Evolutionary conservation across 53 echinoderm and acorn worm genomes (phyloP), one percentile per base, ranked within the genome.

Genomic region (Pentamera pediparva): DNA sequence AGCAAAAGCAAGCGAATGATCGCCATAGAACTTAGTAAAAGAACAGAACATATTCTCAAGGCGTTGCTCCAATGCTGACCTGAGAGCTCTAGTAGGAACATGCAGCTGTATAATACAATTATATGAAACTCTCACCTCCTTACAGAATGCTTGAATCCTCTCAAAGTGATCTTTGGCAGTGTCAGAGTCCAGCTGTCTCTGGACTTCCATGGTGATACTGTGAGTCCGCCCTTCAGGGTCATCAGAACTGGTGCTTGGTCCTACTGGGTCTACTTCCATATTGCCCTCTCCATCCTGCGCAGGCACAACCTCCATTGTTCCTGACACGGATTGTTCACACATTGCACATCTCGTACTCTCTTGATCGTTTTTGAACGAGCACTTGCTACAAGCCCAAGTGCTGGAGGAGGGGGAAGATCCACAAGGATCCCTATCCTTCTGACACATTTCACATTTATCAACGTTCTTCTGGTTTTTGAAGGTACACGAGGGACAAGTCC

Each of bases 401-500:
- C n/a, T n/a, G n/a, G n/a, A n/a, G n/a, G n/a, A n/a, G n/a, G n/a
- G n/a, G n/a, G n/a, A n/a, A n/a, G n/a, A n/a, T n/a, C n/a, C n/a
- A n/a, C n/a, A n/a, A n/a, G n/a, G n/a, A n/a, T 10, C 17, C 45
- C 40, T 67, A 24, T 39, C 27, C 21, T 29, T 15, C n/a, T 26
- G n/a, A 43, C 67, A 67, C 12, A 67, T 26, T 47, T 67, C 45
- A 24, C 67, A 76, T 33, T 32, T 61, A 0, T 73, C 73, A 12
- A 88, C 76, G 35, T 51, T 64, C 32, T 79, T 75, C 5, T 86
- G 51, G 64, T 95, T 95, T 38, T 78, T 79, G 76, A 88, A 87
- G 12, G 96, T 95, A 61, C 96, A 95, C 13, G 75, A 65, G 30
- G 62, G 80, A 69, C 96, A 95, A 12, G 95, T 54, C 95, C 95